These are phyloP conservation scores for Leucozona laternaria DNA, from an alignment of 2,888 invertebrate genomes.

Conservation along the genomic window DNA sequence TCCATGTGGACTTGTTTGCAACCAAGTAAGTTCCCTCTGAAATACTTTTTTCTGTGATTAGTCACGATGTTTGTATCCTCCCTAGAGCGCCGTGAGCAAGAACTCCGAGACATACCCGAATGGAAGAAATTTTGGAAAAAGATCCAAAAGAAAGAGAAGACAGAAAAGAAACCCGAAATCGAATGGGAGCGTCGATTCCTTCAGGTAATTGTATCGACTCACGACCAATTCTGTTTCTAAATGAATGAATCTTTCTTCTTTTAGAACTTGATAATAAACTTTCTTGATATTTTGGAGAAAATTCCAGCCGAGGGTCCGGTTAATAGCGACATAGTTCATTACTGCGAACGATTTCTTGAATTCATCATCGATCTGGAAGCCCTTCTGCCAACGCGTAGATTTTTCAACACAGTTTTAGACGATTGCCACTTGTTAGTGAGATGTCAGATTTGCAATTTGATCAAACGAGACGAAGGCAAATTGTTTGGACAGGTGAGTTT, in stretches of 20 bases:
- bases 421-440: slow-evolving; percentile 96
- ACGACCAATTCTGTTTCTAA: rapidly evolving
- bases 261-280: slow-evolving; percentile 91
- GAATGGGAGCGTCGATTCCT: slow-evolving; percentile 95
- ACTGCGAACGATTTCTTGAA: slow-evolving; percentile 98
- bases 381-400: slow-evolving; percentile 96
- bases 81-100: slow-evolving; percentile 91
- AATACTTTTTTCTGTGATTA: too few relatives aligned
- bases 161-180: slow-evolving; percentile 87
- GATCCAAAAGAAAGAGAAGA: slow-evolving; percentile 91
- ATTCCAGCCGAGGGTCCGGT: slow-evolving; percentile 88
- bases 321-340: slow-evolving; percentile 86
- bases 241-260: background rate
- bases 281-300: slow-evolving; percentile 91
- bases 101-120: slow-evolving; percentile 93
- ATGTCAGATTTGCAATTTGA: slow-evolving; percentile 92
- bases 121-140: slow-evolving; percentile 97
- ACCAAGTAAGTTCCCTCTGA: slow-evolving; percentile 85
- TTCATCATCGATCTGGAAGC: slow-evolving; percentile 98
- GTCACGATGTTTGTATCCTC: background rate
- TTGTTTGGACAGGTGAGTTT: slow-evolving; percentile 94
- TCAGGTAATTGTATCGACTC: slow-evolving; percentile 81
- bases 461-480: slow-evolving; percentile 91
- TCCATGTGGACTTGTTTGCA: slow-evolving; percentile 97
- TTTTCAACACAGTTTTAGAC: slow-evolving; percentile 98